A percentile compares a stretch with the other conserved stretches of the same genome.
phyloP scores from a whole-genome alignment of 2,888 invertebrate species.

The Melanotus villosus region DNA sequence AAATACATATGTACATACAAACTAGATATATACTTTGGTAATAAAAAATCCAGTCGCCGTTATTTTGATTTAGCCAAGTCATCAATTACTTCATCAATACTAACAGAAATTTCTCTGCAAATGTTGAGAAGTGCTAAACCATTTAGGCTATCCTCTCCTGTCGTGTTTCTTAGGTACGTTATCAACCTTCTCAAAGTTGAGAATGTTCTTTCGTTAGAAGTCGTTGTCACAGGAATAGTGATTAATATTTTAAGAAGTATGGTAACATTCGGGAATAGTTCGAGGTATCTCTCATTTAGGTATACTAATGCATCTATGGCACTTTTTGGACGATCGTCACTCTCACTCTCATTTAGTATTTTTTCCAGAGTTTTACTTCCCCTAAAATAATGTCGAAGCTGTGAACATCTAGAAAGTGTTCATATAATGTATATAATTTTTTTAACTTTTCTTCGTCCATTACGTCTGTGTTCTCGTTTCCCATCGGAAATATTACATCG shows the following conservation, averaged over 20 bases:
- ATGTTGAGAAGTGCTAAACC: background rate
- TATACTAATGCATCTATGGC: background rate
- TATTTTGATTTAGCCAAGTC: background rate
- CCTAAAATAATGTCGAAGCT: background rate
- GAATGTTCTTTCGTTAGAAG: slow-evolving; percentile 3
- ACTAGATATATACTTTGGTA: background rate
- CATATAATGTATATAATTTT: background rate
- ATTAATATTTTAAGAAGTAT: background rate
- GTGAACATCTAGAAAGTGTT: background rate
- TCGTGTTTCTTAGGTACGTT: background rate
- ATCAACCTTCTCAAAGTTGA: background rate
- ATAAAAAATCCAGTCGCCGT: background rate
- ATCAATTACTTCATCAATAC: background rate
- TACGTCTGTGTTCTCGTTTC: background rate
- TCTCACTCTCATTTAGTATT: background rate
- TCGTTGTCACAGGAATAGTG: background rate
- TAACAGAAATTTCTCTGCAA: background rate
- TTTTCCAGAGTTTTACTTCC: slow-evolving; percentile 5
- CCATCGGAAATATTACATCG: background rate
- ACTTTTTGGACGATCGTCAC: background rate
- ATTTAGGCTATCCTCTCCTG: background rate
- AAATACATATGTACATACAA: no score
- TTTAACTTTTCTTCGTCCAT: slow-evolving; percentile 2
- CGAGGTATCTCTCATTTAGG: background rate
- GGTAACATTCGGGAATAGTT: slow-evolving; percentile 5